Conservation (phyloP, 2,888 invertebrate species). For the Napeogenes inachia region DNA sequence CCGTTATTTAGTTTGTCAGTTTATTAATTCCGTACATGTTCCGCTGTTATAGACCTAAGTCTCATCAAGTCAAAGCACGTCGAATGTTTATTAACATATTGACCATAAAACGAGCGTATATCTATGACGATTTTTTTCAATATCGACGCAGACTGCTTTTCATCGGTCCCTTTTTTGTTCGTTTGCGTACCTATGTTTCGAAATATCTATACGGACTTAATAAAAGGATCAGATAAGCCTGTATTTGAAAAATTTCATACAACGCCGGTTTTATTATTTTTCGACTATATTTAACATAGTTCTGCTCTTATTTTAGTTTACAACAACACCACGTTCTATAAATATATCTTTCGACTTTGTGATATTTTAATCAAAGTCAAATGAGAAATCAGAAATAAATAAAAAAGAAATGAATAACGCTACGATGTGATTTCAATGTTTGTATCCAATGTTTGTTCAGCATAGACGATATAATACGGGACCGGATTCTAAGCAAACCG, state of each 20-base stretch:
- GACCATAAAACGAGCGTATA: slow-evolving; percentile 62
- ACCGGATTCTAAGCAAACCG: slow-evolving; percentile 37
- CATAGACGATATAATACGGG: slow-evolving; percentile 49
- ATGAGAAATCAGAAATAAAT: slow-evolving; percentile 27
- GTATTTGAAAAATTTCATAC: slow-evolving; percentile 3
- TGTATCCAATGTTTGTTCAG: slow-evolving; percentile 59
- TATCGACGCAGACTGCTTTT: slow-evolving; percentile 58
- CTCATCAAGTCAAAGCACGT: slow-evolving; percentile 64
- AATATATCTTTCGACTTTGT: no score
- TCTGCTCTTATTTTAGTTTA: no score
- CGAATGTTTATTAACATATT: slow-evolving; percentile 71
- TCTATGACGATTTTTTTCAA: slow-evolving; percentile 60
- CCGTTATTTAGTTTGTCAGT: slow-evolving; percentile 11
- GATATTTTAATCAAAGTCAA: no score
- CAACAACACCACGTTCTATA: no score
- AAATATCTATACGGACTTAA: slow-evolving; percentile 15
- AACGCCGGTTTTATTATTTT: background rate
- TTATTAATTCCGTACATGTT: slow-evolving; percentile 32
- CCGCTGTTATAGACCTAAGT: slow-evolving; percentile 38
- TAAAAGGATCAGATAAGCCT: slow-evolving; percentile 13
- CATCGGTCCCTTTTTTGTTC: slow-evolving; percentile 49
- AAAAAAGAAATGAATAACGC: slow-evolving; percentile 55
- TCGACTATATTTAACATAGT: background rate
- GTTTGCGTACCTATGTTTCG: slow-evolving; percentile 26
- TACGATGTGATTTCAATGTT: slow-evolving; percentile 59